A percentile compares a stretch with the other conserved stretches of the same genome.
These are phyloP conservation scores for Acleris literana DNA, from an alignment of 2,888 invertebrate species.

Conservation along the genomic window DNA sequence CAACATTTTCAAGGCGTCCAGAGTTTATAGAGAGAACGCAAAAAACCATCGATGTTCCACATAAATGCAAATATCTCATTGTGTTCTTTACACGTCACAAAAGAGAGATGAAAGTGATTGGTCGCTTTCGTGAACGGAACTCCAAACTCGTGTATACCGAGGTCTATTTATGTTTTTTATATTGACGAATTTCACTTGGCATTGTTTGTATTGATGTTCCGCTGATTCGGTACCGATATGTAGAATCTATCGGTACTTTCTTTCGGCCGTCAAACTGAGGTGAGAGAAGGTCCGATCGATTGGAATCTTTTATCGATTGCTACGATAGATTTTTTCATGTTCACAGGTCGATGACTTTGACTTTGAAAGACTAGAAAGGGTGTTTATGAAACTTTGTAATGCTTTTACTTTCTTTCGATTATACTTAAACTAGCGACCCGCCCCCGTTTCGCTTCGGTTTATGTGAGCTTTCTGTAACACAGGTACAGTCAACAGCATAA, in stretches of 20 bases:
- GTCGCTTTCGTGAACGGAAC: constrained; percentile 58
- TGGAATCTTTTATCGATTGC: constrained; percentile 11
- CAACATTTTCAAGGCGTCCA: constrained; percentile 57
- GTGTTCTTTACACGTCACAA: constrained; percentile 65
- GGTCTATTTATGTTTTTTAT: constrained; percentile 34
- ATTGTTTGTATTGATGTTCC: constrained; percentile 37
- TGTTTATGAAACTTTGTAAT: constrained; percentile 11
- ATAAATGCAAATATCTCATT: constrained; percentile 78
- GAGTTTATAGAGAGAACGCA: constrained; percentile 55
- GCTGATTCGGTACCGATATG: constrained; percentile 32
- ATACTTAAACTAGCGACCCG: neutral
- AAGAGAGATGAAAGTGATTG: constrained; percentile 76
- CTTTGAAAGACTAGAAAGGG: constrained; percentile 25
- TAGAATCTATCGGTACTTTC: constrained; percentile 36
- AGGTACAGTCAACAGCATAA: no score
- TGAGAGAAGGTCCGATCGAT: constrained; percentile 18
- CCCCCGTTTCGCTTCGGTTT: no score
- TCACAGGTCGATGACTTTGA: constrained; percentile 24
- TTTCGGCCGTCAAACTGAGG: constrained; percentile 17
- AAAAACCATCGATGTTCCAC: constrained; percentile 72
- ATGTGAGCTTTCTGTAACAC: no score
- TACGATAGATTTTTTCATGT: constrained; percentile 25
- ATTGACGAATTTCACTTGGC: constrained; percentile 36
- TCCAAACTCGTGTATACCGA: constrained; percentile 33
- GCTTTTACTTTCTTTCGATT: constrained; percentile 1